Base-by-base conservation (phyloP, 2,888 invertebrate species). In the Clanis bilineata region DNA sequence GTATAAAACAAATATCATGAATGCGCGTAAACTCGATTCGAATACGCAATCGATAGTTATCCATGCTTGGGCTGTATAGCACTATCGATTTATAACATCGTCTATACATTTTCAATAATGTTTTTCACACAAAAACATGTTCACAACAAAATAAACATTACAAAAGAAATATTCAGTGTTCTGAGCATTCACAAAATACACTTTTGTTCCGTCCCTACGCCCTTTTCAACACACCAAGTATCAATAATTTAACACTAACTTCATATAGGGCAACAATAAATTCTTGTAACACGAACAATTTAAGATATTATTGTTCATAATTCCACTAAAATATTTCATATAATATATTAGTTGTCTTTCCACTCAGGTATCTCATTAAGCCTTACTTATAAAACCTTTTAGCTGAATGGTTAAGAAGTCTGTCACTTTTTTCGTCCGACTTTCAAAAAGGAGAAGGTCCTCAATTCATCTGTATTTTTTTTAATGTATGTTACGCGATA, bases 191-290 rank as follows among this genome's bases (percentile, higher is more conserved):
- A 18, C 51, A 51, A 51, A 18, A 51, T 51, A 51, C 51, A 18
- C 51, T 32, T 41, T 51, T 51, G 51, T 51, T 51, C 32, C 32
- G 32, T 51, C 51, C 51, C 51, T 7, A 51, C 32, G 51, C 51
- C 51, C 51, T 51, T 47, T 25, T 28, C 15, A 51, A 15, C n/a
- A 47, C 51, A 51, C 51, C 51, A 18, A 32, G 32, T 51, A 32
- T 51, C 32, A 10, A 32, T 32, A 10, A 51, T 45, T 47, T 51
- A 51, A 51, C 51, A 51, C 32, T 51, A 9, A 51, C 18, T 51
- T 51, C 32, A 51, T 51, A 32, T 18, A 51, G 51, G 51, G 28
- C 51, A 51, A 32, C 51, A 51, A 51, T 51, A 51, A 51, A 51
- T 51, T 51, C 51, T 32, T 51, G 28, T 15, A 51, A 51, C 32